These are phyloP conservation scores for Propithecus coquereli DNA, from an alignment of 2,113 vertebrate species.

Conservation along the genomic window DNA sequence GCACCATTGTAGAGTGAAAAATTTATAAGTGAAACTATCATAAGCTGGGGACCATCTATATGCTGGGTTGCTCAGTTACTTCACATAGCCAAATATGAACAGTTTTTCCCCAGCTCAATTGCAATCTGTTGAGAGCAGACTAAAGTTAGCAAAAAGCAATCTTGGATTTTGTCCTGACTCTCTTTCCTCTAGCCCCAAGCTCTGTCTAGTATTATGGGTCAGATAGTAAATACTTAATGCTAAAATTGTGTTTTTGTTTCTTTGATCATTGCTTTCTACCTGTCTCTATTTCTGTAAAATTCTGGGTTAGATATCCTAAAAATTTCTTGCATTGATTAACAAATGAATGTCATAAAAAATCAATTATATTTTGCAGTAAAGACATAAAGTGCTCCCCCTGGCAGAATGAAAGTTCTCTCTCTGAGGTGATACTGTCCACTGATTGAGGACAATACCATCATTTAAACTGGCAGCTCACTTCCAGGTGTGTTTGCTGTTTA, in stretches of 20 bases:
- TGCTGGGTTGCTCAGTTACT: neutral
- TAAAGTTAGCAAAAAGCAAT: neutral
- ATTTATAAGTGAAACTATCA: neutral
- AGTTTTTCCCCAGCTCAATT: neutral
- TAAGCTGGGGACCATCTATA: neutral
- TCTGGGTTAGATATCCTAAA: neutral
- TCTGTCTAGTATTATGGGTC: neutral
- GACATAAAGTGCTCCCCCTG: neutral
- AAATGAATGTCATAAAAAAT: neutral
- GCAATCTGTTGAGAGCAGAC: neutral
- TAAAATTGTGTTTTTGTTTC: neutral
- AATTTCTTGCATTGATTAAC: neutral
- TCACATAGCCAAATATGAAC: neutral
- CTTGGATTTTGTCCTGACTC: neutral
- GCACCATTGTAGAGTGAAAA: neutral
- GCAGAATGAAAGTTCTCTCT: neutral
- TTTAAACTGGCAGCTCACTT: neutral
- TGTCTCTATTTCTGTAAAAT: neutral
- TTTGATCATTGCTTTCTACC: neutral
- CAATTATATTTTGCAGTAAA: neutral
- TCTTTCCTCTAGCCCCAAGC: neutral
- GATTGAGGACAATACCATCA: neutral
- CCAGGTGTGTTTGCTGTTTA: neutral
- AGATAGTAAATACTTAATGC: neutral
- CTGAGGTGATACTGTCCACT: neutral